A percentile compares a stretch with the other conserved stretches of the same genome.
These are phyloP conservation scores for Manduca sexta DNA, from an alignment of 1,140 invertebrate genomes.

Conservation along the genomic window DNA sequence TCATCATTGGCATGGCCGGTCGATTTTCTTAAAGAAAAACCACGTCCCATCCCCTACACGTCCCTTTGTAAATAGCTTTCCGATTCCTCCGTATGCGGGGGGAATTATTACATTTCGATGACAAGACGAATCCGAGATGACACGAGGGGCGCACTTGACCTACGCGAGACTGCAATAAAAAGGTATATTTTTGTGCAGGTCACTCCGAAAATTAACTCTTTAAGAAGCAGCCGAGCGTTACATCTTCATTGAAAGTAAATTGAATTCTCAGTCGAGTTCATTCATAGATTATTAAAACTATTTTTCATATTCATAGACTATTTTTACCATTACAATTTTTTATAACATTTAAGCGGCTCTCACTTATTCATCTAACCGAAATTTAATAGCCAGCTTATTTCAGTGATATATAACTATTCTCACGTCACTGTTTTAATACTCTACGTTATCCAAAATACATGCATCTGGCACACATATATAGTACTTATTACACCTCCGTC, in stretches of 20 bases:
- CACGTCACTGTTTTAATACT: too few relatives aligned
- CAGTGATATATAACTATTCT: too few relatives aligned
- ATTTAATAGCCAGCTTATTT: too few relatives aligned
- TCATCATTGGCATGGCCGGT: conserved; percentile 34
- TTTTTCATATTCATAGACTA: neutral
- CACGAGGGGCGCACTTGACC: conserved; percentile 31
- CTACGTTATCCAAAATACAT: too few relatives aligned
- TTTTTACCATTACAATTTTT: neutral
- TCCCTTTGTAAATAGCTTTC: conserved; percentile 63
- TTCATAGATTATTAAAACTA: neutral
- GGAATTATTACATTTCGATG: conserved; percentile 70
- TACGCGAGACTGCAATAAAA: conserved; percentile 1
- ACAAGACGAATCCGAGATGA: conserved; percentile 63
- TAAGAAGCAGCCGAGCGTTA: neutral
- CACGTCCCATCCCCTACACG: conserved; percentile 24
- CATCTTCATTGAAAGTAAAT: neutral
- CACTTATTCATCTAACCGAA: too few relatives aligned
- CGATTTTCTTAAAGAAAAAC: conserved; percentile 46
- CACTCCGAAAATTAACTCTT: conserved; percentile 3
- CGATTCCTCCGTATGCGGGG: conserved; percentile 37
- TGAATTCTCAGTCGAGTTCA: neutral
- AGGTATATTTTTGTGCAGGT: neutral
- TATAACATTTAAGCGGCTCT: too few relatives aligned
- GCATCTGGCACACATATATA: conserved; percentile 8
- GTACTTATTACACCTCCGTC: neutral